A percentile compares a stretch with the other conserved stretches of the same genome.
These are phyloP conservation scores for Hoplodrina ambigua DNA, from an alignment of 2,888 invertebrate genomes.

Conservation along the genomic window DNA sequence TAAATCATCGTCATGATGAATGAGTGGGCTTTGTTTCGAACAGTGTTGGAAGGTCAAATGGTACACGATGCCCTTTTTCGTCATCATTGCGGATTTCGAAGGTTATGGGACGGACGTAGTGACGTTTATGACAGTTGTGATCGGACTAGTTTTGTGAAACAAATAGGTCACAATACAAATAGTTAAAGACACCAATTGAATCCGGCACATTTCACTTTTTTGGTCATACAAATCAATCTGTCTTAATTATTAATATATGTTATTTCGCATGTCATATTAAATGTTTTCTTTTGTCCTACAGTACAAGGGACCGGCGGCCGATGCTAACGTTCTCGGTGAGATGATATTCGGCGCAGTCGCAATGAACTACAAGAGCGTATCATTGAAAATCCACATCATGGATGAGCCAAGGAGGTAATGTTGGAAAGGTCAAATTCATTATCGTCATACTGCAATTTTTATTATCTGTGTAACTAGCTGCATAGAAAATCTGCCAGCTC, in stretches of 20 bases:
- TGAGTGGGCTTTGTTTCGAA: conserved; percentile 48
- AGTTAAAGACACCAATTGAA: neutral
- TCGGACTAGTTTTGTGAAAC: neutral
- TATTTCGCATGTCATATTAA: neutral
- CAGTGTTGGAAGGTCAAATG: conserved; percentile 54
- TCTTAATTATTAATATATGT: neutral
- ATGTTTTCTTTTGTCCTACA: conserved; percentile 69
- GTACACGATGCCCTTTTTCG: conserved; percentile 46
- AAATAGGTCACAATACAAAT: neutral
- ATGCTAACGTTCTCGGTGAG: conserved; percentile 95
- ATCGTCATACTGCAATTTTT: conserved; percentile 16
- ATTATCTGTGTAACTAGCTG: conserved; percentile 3
- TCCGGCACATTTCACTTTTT: neutral
- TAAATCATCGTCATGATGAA: conserved; percentile 63
- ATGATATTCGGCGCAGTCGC: conserved; percentile 98
- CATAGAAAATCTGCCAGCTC: conserved; percentile 8
- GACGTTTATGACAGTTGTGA: neutral
- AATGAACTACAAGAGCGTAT: conserved; percentile 96
- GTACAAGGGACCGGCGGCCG: conserved; percentile 92
- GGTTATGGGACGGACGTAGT: conserved; percentile 8
- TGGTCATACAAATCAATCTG: neutral
- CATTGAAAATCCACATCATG: conserved; percentile 95
- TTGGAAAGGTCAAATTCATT: conserved; percentile 14
- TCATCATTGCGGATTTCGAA: conserved; percentile 29
- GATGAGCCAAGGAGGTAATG: conserved; percentile 87